Conservation (phyloP, 1,140 invertebrate species). For the Cryptotermes secundus region DNA sequence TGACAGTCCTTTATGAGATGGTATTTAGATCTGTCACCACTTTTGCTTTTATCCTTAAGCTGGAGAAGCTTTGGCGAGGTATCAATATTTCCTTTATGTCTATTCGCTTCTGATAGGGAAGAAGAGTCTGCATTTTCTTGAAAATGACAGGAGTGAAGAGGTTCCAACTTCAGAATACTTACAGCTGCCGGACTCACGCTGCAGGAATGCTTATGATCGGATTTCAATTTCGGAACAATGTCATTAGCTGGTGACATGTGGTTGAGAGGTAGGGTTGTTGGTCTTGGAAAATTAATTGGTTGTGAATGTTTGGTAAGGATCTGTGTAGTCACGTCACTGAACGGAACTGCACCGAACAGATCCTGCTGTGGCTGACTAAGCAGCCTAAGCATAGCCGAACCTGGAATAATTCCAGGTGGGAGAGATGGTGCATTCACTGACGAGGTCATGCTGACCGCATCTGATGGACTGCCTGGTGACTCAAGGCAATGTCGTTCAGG, state of each 20-base stretch:
- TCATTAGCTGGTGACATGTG: background rate
- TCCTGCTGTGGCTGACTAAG: constrained; percentile 44
- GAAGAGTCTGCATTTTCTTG: constrained; percentile 42
- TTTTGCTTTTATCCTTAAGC: constrained; percentile 52
- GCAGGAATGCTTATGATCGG: background rate
- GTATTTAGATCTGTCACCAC: constrained; percentile 54
- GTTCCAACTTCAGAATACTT: background rate
- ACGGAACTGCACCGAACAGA: constrained; percentile 63
- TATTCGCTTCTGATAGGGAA: constrained; percentile 35
- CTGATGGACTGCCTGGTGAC: background rate
- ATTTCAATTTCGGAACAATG: constrained; percentile 23
- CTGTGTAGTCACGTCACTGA: constrained; percentile 51
- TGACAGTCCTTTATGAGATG: constrained; percentile 49
- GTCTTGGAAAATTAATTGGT: constrained; percentile 40
- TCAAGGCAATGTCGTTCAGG: background rate
- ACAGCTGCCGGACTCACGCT: background rate
- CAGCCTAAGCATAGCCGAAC: background rate
- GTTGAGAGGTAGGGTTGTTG: constrained; percentile 42
- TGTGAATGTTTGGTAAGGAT: constrained; percentile 43
- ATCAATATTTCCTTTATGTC: constrained; percentile 34
- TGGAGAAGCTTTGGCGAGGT: constrained; percentile 38
- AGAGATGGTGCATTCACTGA: background rate
- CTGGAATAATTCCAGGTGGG: background rate
- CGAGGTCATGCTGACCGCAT: background rate
- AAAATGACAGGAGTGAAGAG: background rate